phyloP scores from a whole-genome alignment of 2,888 invertebrate species.

The Caprella mutica region DNA sequence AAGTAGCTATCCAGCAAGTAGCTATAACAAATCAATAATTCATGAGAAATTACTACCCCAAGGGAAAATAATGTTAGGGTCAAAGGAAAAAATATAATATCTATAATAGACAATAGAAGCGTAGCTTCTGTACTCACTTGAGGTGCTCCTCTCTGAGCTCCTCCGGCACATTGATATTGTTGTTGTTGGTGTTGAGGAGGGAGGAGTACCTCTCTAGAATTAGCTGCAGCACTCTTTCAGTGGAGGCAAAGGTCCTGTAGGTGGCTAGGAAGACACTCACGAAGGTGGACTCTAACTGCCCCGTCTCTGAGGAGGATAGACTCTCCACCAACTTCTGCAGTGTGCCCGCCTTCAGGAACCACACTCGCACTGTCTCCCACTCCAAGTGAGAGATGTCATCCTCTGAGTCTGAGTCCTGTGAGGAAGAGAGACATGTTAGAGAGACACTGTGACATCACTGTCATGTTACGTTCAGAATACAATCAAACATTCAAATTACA shows the following conservation, averaged over 20 bases:
- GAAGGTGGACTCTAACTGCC: constrained; percentile 92
- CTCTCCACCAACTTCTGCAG: constrained; percentile 86
- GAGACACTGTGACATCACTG: too few species aligned
- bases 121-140: constrained; percentile 5
- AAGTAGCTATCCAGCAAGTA: too few species aligned
- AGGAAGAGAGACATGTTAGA: too few species aligned
- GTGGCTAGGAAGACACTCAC: constrained; percentile 95
- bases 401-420: constrained; percentile 37
- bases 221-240: constrained; percentile 72
- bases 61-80: too few species aligned
- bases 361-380: constrained; percentile 95
- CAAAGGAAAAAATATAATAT: too few species aligned
- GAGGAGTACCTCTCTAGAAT: constrained; percentile 50
- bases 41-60: too few species aligned
- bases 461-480: too few species aligned
- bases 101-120: too few species aligned
- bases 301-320: constrained; percentile 73
- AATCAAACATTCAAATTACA: too few species aligned
- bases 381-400: constrained; percentile 83
- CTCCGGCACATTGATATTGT: constrained; percentile 7
- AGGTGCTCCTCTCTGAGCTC: constrained; percentile 37
- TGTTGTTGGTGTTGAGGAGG: constrained; percentile 60
- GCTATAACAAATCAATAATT: too few species aligned
- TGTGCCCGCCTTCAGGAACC: constrained; percentile 91
- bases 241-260: constrained; percentile 65